Conservation (phyloP, 2,113 vertebrate species). For the Toxotes chatareus region DNA sequence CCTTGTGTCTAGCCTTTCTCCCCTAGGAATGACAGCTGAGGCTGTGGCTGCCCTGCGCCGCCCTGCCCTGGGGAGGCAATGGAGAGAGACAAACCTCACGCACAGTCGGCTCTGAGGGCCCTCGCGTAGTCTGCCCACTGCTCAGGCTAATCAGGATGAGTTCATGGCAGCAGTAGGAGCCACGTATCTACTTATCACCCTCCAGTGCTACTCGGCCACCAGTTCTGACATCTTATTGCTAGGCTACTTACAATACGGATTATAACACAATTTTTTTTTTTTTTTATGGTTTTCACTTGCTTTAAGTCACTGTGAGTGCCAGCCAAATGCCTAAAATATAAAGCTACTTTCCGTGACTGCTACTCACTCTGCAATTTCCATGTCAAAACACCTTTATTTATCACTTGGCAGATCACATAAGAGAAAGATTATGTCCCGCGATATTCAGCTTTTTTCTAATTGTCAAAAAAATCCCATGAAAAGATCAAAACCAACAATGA, state of each 20-base stretch:
- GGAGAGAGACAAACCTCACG: slow-evolving; percentile 77
- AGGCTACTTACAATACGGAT: slow-evolving; percentile 29
- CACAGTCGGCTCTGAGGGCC: slow-evolving; percentile 73
- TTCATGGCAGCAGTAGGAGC: slow-evolving; percentile 75
- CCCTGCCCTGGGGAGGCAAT: slow-evolving; percentile 72
- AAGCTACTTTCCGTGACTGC: slow-evolving; percentile 23
- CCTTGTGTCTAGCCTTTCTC: slow-evolving; percentile 85
- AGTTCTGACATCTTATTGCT: slow-evolving; percentile 39
- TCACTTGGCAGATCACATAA: background rate
- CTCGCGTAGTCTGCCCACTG: slow-evolving; percentile 69
- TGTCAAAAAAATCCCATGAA: background rate
- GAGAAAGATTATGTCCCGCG: background rate
- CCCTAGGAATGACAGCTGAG: slow-evolving; percentile 81
- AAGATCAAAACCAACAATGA: background rate
- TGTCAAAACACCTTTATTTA: background rate
- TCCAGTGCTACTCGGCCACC: slow-evolving; percentile 54
- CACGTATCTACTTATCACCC: slow-evolving; percentile 54
- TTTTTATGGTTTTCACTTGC: slow-evolving; percentile 31
- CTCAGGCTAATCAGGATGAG: slow-evolving; percentile 76
- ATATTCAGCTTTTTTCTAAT: slow-evolving; percentile 3
- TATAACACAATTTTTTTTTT: slow-evolving; percentile 30
- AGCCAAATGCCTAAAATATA: slow-evolving; percentile 6
- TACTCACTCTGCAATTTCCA: background rate
- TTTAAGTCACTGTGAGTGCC: slow-evolving; percentile 34
- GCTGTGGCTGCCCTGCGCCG: slow-evolving; percentile 72